Conservation (phyloP, 2,888 invertebrate genomes). For the Caenorhabditis sp. region DNA sequence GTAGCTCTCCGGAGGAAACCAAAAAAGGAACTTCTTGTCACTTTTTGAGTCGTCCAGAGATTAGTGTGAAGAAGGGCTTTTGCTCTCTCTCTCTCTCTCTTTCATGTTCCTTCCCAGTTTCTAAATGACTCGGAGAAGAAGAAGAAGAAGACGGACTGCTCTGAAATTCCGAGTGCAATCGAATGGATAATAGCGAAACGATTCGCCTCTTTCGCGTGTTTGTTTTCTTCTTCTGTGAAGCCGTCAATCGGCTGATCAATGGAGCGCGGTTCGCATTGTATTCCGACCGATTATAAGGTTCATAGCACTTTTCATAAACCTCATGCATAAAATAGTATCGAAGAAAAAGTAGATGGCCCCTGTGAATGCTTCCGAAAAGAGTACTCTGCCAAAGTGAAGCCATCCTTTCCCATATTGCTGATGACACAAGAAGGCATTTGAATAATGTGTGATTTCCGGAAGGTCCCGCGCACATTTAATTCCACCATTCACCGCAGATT, state of each 20-base stretch:
- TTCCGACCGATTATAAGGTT: no score
- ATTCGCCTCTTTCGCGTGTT: no score
- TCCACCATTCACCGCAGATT: conserved; percentile 13
- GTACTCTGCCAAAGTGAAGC: no score
- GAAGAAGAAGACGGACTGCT: conserved; percentile 9
- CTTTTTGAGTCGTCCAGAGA: conserved; percentile 30
- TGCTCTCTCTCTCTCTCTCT: no score
- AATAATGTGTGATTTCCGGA: conserved; percentile 51
- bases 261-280: no score
- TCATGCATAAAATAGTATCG: no score
- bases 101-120: conserved; percentile 18
- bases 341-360: no score
- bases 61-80: conserved; percentile 10
- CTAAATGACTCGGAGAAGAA: no score
- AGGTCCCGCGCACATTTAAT: conserved; percentile 26
- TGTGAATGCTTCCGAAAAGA: no score
- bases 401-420: conserved; percentile 48
- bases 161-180: neutral
- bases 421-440: conserved; percentile 53
- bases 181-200: no score
- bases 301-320: no score
- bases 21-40: conserved; percentile 23
- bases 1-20: conserved; percentile 10
- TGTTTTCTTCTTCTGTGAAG: neutral
- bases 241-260: no score